Conservation (phyloP, 2,888 invertebrate genomes). For the Neoitamus cyanurus region DNA sequence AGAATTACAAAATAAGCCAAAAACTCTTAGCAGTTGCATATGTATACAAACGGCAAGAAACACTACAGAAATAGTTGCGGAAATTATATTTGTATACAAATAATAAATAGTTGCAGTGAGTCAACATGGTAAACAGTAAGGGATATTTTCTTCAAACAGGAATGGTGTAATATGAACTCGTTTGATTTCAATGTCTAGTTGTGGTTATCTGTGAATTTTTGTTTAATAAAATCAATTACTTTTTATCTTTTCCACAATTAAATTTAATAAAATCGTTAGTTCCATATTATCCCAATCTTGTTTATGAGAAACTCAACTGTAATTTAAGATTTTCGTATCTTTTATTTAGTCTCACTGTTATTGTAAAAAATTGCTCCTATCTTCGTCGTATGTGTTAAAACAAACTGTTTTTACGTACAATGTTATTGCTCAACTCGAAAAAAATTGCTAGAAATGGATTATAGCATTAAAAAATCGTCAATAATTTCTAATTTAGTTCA, state of each 20-base stretch:
- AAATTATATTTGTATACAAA: constrained; percentile 18
- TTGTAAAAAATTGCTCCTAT: background rate
- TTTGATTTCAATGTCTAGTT: background rate
- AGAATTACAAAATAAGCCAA: constrained; percentile 24
- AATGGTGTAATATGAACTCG: background rate
- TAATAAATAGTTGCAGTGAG: background rate
- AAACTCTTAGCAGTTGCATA: constrained; percentile 14
- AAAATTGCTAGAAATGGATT: background rate
- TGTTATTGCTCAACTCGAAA: background rate
- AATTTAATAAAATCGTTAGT: background rate
- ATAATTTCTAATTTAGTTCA: background rate
- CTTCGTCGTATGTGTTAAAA: background rate
- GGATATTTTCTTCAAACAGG: background rate
- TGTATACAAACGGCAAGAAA: background rate
- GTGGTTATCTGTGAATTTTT: background rate
- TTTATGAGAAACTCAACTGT: background rate
- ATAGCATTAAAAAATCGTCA: background rate
- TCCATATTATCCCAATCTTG: background rate
- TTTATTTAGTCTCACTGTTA: background rate
- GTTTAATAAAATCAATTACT: background rate
- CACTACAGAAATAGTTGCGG: background rate
- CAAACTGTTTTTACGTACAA: background rate
- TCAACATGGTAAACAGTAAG: background rate
- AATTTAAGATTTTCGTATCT: background rate
- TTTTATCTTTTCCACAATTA: no score